These are phyloP conservation scores for Psittacula derbiana DNA, from an alignment of 2,797 vertebrate genomes.

Conservation along the genomic window DNA sequence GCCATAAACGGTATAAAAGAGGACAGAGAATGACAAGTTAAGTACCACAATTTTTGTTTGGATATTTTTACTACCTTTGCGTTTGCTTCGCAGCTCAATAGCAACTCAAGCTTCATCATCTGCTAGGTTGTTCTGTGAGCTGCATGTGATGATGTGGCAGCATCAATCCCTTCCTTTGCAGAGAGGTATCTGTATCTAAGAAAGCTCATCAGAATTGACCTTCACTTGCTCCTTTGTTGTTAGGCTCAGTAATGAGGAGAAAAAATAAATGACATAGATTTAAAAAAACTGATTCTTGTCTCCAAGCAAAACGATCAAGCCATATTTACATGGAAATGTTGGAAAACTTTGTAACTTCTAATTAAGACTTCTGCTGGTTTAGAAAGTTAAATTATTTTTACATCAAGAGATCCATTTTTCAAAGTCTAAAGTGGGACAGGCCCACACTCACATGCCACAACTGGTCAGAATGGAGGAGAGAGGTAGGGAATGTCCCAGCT, in stretches of 20 bases:
- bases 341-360: background rate
- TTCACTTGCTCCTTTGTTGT: background rate
- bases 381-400: background rate
- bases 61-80: background rate
- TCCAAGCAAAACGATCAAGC: background rate
- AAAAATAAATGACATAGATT: background rate
- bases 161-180: background rate
- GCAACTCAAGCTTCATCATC: background rate
- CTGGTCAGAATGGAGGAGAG: background rate
- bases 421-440: background rate
- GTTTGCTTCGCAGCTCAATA: background rate
- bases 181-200: background rate
- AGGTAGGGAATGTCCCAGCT: fast-evolving
- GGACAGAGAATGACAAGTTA: background rate
- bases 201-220: background rate
- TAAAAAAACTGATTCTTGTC: background rate
- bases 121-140: background rate
- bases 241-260: background rate
- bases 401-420: background rate
- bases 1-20: background rate
- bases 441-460: no score
- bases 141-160: background rate
- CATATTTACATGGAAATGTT: background rate
- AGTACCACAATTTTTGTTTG: background rate
- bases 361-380: background rate